Conservation (phyloP, 2,797 vertebrate species). For the Serranus cabrilla region DNA sequence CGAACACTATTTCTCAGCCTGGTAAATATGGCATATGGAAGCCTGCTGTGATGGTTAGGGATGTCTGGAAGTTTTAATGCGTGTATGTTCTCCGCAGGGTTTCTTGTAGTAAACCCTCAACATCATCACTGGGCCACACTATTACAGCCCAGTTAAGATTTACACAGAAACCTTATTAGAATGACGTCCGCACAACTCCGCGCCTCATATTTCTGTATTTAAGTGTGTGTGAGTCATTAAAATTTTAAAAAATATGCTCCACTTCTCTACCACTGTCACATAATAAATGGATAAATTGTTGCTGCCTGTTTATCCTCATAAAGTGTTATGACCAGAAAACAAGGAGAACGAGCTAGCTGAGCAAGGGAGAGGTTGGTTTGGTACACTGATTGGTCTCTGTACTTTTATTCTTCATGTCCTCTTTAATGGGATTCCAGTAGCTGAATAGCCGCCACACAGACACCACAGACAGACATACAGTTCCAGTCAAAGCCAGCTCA, state of each 20-base stretch:
- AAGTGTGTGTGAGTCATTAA: constrained; percentile 26
- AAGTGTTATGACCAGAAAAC: constrained; percentile 34
- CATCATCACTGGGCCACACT: constrained; percentile 53
- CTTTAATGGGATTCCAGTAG: constrained; percentile 71
- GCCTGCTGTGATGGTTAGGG: constrained; percentile 52
- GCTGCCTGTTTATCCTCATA: constrained; percentile 35
- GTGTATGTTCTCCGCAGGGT: constrained; percentile 53
- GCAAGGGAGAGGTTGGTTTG: constrained; percentile 14
- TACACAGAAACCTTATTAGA: constrained; percentile 38
- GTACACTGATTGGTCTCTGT: constrained; percentile 29
- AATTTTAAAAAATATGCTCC: constrained; percentile 47
- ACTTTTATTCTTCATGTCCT: constrained; percentile 43
- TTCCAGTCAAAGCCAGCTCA: constrained; percentile 60
- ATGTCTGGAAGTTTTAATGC: constrained; percentile 69
- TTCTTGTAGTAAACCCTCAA: constrained; percentile 64
- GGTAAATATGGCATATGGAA: constrained; percentile 30
- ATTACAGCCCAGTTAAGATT: constrained; percentile 65
- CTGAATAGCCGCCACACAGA: constrained; percentile 67
- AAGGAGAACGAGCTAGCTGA: constrained; percentile 22
- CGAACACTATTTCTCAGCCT: neutral
- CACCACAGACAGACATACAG: constrained; percentile 55
- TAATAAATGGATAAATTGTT: constrained; percentile 61
- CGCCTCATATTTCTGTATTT: constrained; percentile 5
- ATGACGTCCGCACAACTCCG: constrained; percentile 14
- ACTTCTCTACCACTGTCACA: constrained; percentile 43